Base-by-base conservation (phyloP, 2,888 invertebrate species). In the Trichopria drosophilae region DNA sequence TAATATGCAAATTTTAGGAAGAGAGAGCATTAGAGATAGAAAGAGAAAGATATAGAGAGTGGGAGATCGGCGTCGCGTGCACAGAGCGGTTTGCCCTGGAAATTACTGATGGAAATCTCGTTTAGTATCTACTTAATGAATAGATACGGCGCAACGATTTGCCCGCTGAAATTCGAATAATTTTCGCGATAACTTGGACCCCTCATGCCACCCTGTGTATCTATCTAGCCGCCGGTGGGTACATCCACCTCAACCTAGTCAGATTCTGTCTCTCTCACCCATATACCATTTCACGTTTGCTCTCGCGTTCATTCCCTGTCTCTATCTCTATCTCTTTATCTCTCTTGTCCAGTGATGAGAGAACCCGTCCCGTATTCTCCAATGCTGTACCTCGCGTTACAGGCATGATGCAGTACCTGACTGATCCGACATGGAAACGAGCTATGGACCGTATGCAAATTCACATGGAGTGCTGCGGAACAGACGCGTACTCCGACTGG, bases 381-480 rank as follows among this genome's bases (percentile, higher is more conserved):
- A 9, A 15, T 29, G 9, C n/a, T 9, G 29, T n/a, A n/a, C n/a
- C 22, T 9, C 35, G 43, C 48, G 35, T 34, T 40, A 24, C 46
- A 53, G 53, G 40, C 19, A 83, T 82, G 69, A 77, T 79, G 19
- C 80, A 80, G 58, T 83, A 82, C 61, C 73, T 83, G 29, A 78
- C 75, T 6, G 82, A 83, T 52, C 75, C 77, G 2, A 72, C 75
- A 12, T 83, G 83, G 82, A 84, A 83, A 64, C 72, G 71, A 16
- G 73, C 80, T 3, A 73, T 83, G 57, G 82, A 84, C 62, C 78
- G 74, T 7, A 79, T 84, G 76, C 83, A 84, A 76, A 80, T 72
- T 35, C 62, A 63, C 31, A 63, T 82, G 49, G 76, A 80, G 60
- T 84, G 83, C 61, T 84, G 83, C 59, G 83, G 83, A 9, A 79